A percentile compares a stretch with the other conserved stretches of the same genome.
phyloP scores from a whole-genome alignment of 2,888 invertebrate genomes.

The Agriopis marginaria region DNA sequence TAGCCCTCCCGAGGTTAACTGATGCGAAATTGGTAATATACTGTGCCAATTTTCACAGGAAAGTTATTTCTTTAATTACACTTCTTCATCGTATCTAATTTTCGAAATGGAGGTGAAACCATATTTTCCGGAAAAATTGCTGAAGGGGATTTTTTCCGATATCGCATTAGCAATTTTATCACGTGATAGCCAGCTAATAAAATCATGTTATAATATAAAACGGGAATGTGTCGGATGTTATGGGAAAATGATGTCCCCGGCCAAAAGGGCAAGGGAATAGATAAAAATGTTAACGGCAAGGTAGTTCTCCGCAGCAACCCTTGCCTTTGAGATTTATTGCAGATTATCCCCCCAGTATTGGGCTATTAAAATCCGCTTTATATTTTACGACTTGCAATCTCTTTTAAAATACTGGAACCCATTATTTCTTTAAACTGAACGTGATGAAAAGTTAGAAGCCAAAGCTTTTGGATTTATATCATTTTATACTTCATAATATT shows the following conservation, averaged over 20 bases:
- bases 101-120: conserved; percentile 18
- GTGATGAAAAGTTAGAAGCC: conserved; percentile 39
- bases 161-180: conserved; percentile 27
- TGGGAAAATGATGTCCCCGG: conserved; percentile 58
- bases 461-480: neutral
- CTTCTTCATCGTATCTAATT: conserved; percentile 18
- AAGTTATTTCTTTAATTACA: conserved; percentile 32
- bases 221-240: conserved; percentile 52
- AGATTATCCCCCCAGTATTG: conserved; percentile 60
- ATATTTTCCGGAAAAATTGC: conserved; percentile 19
- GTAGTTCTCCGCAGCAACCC: conserved; percentile 63
- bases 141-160: conserved; percentile 9
- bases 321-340: conserved; percentile 63
- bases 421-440: conserved; percentile 41
- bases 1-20: conserved; percentile 63
- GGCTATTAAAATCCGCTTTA: conserved; percentile 60
- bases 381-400: conserved; percentile 57
- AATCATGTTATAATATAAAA: conserved; percentile 51
- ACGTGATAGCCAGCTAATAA: conserved; percentile 44
- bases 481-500: neutral
- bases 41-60: conserved; percentile 41
- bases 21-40: conserved; percentile 64
- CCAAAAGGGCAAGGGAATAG: conserved; percentile 56
- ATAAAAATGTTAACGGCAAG: conserved; percentile 67
- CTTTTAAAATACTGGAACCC: conserved; percentile 45